These are phyloP conservation scores for Rhimphoctona megacephalus DNA, from an alignment of 2,888 invertebrate genomes.

Conservation along the genomic window DNA sequence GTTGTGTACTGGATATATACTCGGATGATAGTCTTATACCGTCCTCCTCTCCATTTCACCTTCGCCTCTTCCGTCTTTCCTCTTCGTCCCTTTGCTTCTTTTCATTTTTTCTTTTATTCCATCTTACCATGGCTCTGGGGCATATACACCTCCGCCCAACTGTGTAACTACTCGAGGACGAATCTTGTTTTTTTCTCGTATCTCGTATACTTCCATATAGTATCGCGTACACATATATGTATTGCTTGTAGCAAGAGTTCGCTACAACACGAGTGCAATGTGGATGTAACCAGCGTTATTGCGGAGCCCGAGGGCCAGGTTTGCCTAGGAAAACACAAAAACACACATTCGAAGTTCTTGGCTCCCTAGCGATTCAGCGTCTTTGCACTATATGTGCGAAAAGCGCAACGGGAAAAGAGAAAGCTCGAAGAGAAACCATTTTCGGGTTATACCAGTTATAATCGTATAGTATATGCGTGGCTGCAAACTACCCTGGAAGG, in stretches of 20 bases:
- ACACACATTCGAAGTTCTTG: conserved; percentile 19
- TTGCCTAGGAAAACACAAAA: neutral
- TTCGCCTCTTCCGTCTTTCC: neutral
- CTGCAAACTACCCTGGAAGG: conserved; percentile 1
- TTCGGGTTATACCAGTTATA: conserved; percentile 28
- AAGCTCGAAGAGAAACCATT: conserved; percentile 27
- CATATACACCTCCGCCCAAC: conserved; percentile 10
- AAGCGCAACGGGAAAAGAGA: conserved; percentile 13
- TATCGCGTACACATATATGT: neutral
- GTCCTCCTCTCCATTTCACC: conserved; percentile 4
- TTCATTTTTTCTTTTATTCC: neutral
- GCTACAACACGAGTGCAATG: conserved; percentile 8
- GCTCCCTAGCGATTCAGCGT: neutral
- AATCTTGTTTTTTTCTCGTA: conserved; percentile 37
- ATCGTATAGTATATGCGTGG: neutral
- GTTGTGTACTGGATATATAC: conserved; percentile 11
- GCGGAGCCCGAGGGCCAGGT: conserved; percentile 45
- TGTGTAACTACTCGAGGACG: conserved; percentile 30
- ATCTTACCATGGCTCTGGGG: conserved; percentile 3
- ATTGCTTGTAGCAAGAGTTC: neutral
- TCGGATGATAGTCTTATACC: conserved; percentile 22
- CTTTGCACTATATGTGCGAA: neutral
- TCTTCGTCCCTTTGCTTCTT: neutral
- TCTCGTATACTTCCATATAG: neutral
- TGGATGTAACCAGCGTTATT: conserved; percentile 44